These are phyloP conservation scores for Centropus unirufus DNA, from an alignment of 2,113 vertebrate genomes.

Conservation along the genomic window DNA sequence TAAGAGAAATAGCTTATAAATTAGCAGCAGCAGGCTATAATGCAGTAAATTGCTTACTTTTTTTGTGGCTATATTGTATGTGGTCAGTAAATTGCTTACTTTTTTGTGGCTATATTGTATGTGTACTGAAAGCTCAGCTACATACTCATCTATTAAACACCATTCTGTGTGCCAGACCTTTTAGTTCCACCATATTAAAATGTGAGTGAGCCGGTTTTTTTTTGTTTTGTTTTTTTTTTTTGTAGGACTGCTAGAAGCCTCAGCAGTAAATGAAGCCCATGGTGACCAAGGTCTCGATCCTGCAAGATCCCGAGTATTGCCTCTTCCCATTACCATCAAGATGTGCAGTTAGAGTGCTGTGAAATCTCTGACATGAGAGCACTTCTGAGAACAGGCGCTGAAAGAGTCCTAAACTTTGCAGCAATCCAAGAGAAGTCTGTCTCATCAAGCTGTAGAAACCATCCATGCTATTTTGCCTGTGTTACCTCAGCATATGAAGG, in stretches of 20 bases:
- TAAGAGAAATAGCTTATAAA: not conserved
- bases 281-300: conserved; percentile 14
- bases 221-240: not conserved
- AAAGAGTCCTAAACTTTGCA: not conserved
- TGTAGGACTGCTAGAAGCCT: conserved; percentile 8
- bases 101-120: not conserved
- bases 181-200: conserved; percentile 46
- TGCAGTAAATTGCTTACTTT: not conserved
- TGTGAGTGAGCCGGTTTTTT: not conserved
- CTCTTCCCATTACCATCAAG: not conserved
- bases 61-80: not conserved
- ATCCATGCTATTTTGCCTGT: not conserved
- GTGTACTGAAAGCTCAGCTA: conserved; percentile 35
- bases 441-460: not conserved
- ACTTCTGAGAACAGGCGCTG: not conserved
- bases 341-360: not conserved
- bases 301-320: not conserved
- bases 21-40: not conserved
- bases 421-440: not conserved
- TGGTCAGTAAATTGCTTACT: not conserved
- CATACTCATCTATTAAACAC: not conserved
- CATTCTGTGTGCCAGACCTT: conserved; percentile 31
- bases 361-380: not conserved
- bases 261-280: conserved; percentile 20
- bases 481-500: not conserved